These are phyloP conservation scores for Alligator mississippiensis DNA, from an alignment of 2,113 vertebrate genomes.

Conservation along the genomic window DNA sequence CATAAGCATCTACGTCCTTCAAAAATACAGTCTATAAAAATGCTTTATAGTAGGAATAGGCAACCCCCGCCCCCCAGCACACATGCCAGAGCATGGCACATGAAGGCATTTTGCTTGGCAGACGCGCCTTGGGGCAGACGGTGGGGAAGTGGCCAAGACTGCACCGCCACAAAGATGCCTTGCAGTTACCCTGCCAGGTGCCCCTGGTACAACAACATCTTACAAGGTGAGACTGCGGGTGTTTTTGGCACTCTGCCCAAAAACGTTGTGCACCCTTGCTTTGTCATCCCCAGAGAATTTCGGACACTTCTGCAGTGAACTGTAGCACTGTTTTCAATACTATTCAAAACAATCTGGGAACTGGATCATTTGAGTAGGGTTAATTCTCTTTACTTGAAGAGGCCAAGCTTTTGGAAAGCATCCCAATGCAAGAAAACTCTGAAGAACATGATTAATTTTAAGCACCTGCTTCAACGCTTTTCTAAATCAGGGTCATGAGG, in stretches of 20 bases:
- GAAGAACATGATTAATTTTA: not conserved
- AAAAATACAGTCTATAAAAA: not conserved
- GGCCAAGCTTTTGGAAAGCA: not conserved
- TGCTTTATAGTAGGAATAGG: too few species aligned
- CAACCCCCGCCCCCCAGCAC: too few species aligned
- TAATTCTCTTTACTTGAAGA: not conserved
- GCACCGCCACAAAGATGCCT: too few species aligned
- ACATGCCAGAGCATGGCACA: too few species aligned
- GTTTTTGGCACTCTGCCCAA: not conserved
- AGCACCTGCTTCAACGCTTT: not conserved
- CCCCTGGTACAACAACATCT: too few species aligned
- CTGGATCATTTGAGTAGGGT: not conserved
- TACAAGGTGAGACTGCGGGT: too few species aligned
- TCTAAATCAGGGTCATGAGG: not conserved
- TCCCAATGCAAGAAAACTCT: not conserved
- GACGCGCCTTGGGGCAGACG: too few species aligned
- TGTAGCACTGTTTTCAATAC: not conserved
- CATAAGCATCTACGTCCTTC: not conserved
- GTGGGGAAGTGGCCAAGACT: too few species aligned
- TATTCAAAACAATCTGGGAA: not conserved
- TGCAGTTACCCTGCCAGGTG: too few species aligned
- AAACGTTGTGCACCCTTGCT: not conserved
- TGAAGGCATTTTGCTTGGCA: too few species aligned
- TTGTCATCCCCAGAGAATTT: not conserved
- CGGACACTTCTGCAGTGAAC: not conserved